Evolutionary conservation across 2,888 invertebrate species (phyloP), one percentile per base, ranked within the genome.

Genomic region (Coenonympha glycerion): DNA sequence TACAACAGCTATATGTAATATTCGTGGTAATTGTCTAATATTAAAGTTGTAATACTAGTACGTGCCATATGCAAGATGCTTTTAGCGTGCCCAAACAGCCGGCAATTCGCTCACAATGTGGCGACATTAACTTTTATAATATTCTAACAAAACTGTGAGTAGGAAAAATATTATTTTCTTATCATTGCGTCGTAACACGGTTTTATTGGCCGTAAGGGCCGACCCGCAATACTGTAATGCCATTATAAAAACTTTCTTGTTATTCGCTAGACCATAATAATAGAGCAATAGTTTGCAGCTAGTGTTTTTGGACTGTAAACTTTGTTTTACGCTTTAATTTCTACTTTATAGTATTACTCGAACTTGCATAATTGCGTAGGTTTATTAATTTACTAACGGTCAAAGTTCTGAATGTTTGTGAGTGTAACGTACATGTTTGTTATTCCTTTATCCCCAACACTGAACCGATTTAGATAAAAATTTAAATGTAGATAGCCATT

Each of bases 71-170:
- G 24, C 8, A 9, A 4, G 24, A 6, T 3, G 9, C 3, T 22
- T 24, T 24, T 11, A 36, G 21, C 2, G 21, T 36, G 15, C 15
- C 37, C 37, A 24, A 36, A 37, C 8, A 4, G 22, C 15, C 39
- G 39, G 15, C 39, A 13, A 24, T 39, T 39, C 36, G 15, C 15
- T 8, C 39, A 9, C 39, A 19, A 18, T 41, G 41, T 30, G 41
- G 28, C 19, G 22, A 18, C 28, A 41, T 41, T 41, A 41, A 41
- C 41, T 41, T 41, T 41, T 41, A 41, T 28, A 46, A 46, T 46
- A 46, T 34, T 36, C 45, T 8, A 6, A 41, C 41, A 41, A 41
- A 41, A 41, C 41, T 41, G 28, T 41, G 28, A 30, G 18, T 39
- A 39, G 15, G 41, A 19, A 41, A 28, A 41, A 41, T 41, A 41